Evolutionary conservation across 1,140 invertebrate species (phyloP).

Genomic region (Caenorhabditis briggsae): DNA sequence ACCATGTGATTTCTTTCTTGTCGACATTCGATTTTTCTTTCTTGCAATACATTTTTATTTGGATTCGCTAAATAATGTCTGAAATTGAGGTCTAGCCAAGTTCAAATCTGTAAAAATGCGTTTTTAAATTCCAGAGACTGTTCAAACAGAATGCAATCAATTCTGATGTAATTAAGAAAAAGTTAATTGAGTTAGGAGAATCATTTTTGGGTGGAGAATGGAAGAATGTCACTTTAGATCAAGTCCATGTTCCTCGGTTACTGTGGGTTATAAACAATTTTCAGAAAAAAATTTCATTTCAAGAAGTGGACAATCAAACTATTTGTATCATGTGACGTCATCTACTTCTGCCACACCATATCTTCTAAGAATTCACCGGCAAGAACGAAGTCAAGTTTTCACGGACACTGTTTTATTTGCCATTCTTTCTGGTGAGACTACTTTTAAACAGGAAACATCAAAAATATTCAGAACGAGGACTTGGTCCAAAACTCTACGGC

Average conservation of each 20-base stretch:
- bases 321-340: not conserved
- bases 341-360: not conserved
- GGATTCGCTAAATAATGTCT: too few relatives aligned
- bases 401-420: not conserved
- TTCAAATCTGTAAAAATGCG: too few relatives aligned
- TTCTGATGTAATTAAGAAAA: not conserved
- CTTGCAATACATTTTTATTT: too few relatives aligned
- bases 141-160: not conserved
- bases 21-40: too few relatives aligned
- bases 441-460: not conserved
- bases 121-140: not conserved
- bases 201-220: conserved; percentile 4
- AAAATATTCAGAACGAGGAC: not conserved
- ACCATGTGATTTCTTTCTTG: too few relatives aligned
- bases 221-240: not conserved
- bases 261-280: not conserved
- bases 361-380: conserved; percentile 18
- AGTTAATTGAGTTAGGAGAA: not conserved
- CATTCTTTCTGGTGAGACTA: too few relatives aligned
- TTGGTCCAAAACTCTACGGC: conserved; percentile 17
- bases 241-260: not conserved
- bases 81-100: too few relatives aligned
- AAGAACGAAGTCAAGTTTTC: not conserved
- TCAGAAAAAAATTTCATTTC: not conserved
- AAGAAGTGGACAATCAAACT: not conserved